Conservation (phyloP, 2,888 invertebrate genomes). For the Yponomeuta cagnagella region DNA sequence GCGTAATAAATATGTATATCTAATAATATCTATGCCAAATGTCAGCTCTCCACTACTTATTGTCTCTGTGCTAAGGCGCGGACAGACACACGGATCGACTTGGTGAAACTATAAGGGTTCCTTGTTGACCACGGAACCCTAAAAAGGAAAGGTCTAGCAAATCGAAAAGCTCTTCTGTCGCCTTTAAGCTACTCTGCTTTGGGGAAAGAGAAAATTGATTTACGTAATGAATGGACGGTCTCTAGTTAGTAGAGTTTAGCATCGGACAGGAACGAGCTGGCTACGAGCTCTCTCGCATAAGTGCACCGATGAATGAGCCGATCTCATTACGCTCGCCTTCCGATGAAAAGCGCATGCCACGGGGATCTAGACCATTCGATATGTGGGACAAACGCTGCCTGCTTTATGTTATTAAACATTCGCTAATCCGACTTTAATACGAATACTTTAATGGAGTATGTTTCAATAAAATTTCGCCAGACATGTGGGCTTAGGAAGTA, state of each 20-base stretch:
- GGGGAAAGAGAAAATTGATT: no score
- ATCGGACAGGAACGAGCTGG: not conserved
- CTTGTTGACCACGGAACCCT: no score
- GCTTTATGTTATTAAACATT: not conserved
- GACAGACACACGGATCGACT: no score
- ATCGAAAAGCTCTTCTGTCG: no score
- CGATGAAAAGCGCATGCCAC: slow-evolving; percentile 48
- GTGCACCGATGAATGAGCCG: slow-evolving; percentile 36
- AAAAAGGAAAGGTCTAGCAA: no score
- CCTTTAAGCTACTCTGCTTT: no score
- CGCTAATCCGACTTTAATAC: not conserved
- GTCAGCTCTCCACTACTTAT: no score
- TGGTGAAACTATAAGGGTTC: no score
- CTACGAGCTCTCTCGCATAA: slow-evolving; percentile 31
- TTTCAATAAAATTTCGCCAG: not conserved
- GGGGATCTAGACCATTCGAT: slow-evolving; percentile 39
- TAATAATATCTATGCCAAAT: no score
- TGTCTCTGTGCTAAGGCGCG: no score
- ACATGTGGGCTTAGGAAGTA: not conserved
- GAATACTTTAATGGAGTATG: not conserved
- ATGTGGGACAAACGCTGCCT: slow-evolving; percentile 38
- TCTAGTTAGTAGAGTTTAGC: not conserved
- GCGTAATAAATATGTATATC: no score
- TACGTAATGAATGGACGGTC: no score
- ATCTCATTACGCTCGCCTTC: slow-evolving; percentile 49